Percentiles rank a stretch among this genome's conserved stretches.
Evolutionary conservation across 2,888 invertebrate genomes (phyloP).

Genomic region (Pristionchus entomophagus): DNA sequence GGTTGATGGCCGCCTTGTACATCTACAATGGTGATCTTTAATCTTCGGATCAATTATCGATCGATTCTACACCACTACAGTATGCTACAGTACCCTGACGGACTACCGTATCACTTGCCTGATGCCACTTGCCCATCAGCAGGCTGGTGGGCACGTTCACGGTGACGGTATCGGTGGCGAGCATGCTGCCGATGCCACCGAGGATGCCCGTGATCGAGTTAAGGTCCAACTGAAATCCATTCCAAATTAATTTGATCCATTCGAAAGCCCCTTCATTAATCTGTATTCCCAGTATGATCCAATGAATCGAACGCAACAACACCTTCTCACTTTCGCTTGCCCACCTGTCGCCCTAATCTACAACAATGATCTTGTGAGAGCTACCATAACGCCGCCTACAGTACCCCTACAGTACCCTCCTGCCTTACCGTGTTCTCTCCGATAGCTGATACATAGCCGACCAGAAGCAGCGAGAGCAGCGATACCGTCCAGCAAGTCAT

Average conservation of each 20-base stretch:
- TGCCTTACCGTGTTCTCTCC: conserved; percentile 73
- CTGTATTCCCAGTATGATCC: too few species aligned
- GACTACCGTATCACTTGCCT: conserved; percentile 55
- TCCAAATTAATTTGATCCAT: too few species aligned
- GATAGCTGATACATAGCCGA: conserved; percentile 57
- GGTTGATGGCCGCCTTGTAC: conserved; percentile 76
- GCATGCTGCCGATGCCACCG: conserved; percentile 75
- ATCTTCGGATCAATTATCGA: background rate
- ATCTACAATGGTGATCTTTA: conserved; percentile 59
- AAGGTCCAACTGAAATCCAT: conserved; percentile 72
- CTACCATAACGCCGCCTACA: background rate
- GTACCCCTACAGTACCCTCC: background rate
- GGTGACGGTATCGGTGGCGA: conserved; percentile 72
- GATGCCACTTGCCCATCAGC: conserved; percentile 75
- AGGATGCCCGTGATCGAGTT: conserved; percentile 74
- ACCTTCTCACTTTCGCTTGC: background rate
- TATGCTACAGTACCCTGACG: too few species aligned
- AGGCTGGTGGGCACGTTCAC: conserved; percentile 73
- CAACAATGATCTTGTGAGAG: background rate
- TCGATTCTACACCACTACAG: background rate
- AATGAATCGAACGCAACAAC: background rate
- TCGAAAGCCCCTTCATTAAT: too few species aligned
- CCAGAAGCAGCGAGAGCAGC: conserved; percentile 36
- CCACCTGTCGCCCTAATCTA: background rate
- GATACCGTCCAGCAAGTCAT: conserved; percentile 37